Conservation (phyloP, 92 coral and sea anemone species). For the Palythoa grandis region DNA sequence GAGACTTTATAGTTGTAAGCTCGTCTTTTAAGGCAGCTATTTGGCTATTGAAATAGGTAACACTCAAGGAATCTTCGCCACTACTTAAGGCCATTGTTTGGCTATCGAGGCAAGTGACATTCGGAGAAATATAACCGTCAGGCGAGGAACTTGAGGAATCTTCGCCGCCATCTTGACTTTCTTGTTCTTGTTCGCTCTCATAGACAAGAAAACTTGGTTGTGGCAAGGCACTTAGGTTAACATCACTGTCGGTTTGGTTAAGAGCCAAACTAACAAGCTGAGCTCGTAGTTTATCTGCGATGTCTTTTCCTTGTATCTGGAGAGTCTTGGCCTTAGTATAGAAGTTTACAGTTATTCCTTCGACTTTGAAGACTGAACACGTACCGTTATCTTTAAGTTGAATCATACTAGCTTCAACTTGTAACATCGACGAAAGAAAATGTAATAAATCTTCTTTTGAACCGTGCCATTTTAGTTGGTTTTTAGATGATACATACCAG, state of each 20-base stretch:
- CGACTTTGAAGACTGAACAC: constrained; percentile 46
- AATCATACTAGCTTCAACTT: constrained; percentile 44
- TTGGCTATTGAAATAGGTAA: constrained; percentile 26
- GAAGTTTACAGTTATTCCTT: constrained; percentile 47
- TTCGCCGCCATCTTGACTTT: constrained; percentile 28
- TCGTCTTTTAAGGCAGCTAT: constrained; percentile 41
- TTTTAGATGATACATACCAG: constrained; percentile 28
- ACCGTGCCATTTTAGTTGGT: constrained; percentile 61
- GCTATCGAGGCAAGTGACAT: not conserved
- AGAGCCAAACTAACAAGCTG: constrained; percentile 44
- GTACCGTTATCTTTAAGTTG: constrained; percentile 54
- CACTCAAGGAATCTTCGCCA: constrained; percentile 17
- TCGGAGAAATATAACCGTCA: not conserved
- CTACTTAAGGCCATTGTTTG: constrained; percentile 1
- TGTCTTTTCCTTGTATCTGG: constrained; percentile 48
- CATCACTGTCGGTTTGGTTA: constrained; percentile 9
- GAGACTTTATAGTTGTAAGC: constrained; percentile 16
- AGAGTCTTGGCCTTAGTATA: constrained; percentile 39
- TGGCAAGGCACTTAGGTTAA: constrained; percentile 18
- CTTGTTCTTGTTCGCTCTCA: constrained; percentile 29
- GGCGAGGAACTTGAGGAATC: constrained; percentile 13
- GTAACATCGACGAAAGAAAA: constrained; percentile 38
- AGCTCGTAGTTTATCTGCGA: constrained; percentile 39
- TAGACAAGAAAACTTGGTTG: constrained; percentile 6
- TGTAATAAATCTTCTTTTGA: constrained; percentile 47